Conservation (phyloP, 2,888 invertebrate species). For the Timema cristinae region DNA sequence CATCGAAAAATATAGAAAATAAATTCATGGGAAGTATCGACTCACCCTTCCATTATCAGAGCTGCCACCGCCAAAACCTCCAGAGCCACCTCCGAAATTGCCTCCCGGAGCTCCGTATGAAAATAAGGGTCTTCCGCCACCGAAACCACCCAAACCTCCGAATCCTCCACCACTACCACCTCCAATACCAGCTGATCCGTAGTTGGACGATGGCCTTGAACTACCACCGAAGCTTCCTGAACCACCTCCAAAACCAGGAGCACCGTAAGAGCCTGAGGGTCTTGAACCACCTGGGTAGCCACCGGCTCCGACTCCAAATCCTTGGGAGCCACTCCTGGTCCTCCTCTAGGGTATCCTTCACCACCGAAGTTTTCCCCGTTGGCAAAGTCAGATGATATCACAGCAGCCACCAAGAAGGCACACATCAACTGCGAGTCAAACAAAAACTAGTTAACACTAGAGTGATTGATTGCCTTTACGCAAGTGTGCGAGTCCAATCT, state of each 20-base stretch:
- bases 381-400: constrained; percentile 11
- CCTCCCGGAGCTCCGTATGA: not conserved
- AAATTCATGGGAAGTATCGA: not conserved
- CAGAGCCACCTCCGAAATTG: constrained; percentile 9
- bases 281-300: constrained; percentile 20
- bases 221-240: constrained; percentile 16
- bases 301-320: constrained; percentile 20
- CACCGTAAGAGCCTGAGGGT: constrained; percentile 25
- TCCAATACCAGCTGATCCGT: constrained; percentile 23
- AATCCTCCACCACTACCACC: constrained; percentile 26
- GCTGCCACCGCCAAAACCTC: constrained; percentile 19
- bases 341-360: constrained; percentile 15
- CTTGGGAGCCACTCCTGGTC: constrained; percentile 16
- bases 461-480: no score
- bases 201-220: constrained; percentile 18
- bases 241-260: constrained; percentile 26
- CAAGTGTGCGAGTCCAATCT: no score
- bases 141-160: constrained; percentile 16
- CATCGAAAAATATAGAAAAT: not conserved
- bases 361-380: constrained; percentile 24
- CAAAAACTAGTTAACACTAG: not conserved
- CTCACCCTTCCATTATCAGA: constrained; percentile 6
- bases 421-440: constrained; percentile 16
- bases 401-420: constrained; percentile 8
- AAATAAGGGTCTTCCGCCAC: constrained; percentile 1